Evolutionary conservation across 2,888 invertebrate species (phyloP), one percentile per base, ranked within the genome.

Genomic region (Phalangium opilio): DNA sequence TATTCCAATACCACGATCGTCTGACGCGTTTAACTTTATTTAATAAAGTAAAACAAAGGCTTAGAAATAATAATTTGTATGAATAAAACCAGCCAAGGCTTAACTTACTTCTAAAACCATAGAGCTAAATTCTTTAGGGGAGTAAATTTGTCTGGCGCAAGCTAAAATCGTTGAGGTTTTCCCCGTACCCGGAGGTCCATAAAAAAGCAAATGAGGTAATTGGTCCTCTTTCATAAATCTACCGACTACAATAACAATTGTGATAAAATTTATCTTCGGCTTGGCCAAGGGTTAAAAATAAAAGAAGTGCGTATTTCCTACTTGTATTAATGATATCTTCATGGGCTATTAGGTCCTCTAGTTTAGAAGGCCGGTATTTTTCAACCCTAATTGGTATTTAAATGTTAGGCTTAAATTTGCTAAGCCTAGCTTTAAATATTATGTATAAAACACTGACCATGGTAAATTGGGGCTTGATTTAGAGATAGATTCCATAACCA

Each of bases 101-200:
- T 7, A 34, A 18, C 36, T 51, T 52, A 70, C 71, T 66, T 73
- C 73, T 18, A 74, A 59, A 5, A 87, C 93, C 90, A 95, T 93
- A 1, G 93, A 90, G 63, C 80, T 79, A 61, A 93, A 86, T 62
- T 93, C 86, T 51, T 79, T 77, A 5, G 84, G 81, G 3, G 82
- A 76, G 64, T 95, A 98, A 57, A 98, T 75, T 67, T 89, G 81
- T 57, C 76, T 79, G 2, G 96, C 95, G 69, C 91, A 90, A 18
- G 96, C 96, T 52, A 98, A 71, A 55, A 98, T 93, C 7, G 96
- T 95, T 55, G 87, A 93, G 0, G 96, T 98, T 71, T 98, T 98
- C 3, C 91, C 96, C 20, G 95, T 96, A 45, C 96, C 98, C 1
- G 96, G 95, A 10, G 96, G 96, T 0, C 98, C 98, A 70, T 98